Evolutionary conservation across 2,888 invertebrate species (phyloP), one percentile per base, ranked within the genome.

Genomic region (Phoenoteleia sp.): DNA sequence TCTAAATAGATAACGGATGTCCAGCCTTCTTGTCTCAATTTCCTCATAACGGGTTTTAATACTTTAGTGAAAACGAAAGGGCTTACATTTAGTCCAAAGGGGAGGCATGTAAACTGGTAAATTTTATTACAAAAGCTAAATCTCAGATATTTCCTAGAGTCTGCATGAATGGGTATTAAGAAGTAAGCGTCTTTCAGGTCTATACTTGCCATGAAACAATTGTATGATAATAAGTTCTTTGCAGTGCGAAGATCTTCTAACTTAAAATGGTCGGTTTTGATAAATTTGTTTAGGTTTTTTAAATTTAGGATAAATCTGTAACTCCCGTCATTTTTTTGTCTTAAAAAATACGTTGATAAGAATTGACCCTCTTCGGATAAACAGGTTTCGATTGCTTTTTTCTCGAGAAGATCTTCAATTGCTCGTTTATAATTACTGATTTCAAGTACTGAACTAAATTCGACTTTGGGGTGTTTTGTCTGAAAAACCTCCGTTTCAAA

Each of bases 281-380:
- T 72, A 54, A 72, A 89, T 54, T 72, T 69, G 29, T 89, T 89
- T 2, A 89, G 58, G 6, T 52, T 13, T 81, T 90, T 89, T 36
- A 90, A 56, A 47, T 88, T 89, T 25, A 89, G 74, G 47, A 88
- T 88, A 52, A 89, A 85, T 13, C 88, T 77, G 39, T 89, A 84
- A 9, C 27, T 15, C 11, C 76, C 69, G 23, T 84, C 58, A 0
- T 88, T 75, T 85, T 89, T 88, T 15, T 87, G 86, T 2, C 81
- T 64, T 29, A 88, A 49, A 60, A 87, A 88, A 25, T 82, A 81
- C 7, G 56, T 29, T 7, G 89, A 88, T 17, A 88, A 23, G 60
- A 86, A 88, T 69, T 89, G 87, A 6, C 67, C 75, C 17, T 74
- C 17, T n/a, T 72, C 66, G 17, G 72, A n/a, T 6, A 39, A 2